These are phyloP conservation scores for Hesperia comma DNA, from an alignment of 2,888 invertebrate genomes.

Conservation along the genomic window DNA sequence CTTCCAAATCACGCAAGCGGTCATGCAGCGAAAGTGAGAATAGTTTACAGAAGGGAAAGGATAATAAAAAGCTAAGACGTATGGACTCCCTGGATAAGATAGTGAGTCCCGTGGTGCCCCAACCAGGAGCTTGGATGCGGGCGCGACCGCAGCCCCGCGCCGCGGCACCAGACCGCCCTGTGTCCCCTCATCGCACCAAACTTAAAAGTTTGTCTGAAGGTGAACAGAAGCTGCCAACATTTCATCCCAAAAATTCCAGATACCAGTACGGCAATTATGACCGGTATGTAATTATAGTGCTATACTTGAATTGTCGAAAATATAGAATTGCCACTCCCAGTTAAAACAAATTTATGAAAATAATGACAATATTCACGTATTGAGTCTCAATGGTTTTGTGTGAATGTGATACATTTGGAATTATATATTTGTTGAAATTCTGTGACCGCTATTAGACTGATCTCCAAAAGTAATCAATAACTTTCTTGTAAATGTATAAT, in stretches of 20 bases:
- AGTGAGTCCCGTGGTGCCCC: slow-evolving; percentile 95
- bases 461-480: no score
- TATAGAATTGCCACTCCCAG: no score
- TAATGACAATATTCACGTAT: no score
- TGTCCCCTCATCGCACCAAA: slow-evolving; percentile 73
- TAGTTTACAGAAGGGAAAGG: slow-evolving; percentile 80
- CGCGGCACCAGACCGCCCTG: slow-evolving; percentile 74
- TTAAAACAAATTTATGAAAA: no score
- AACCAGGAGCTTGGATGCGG: slow-evolving; percentile 93
- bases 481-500: no score
- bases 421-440: no score
- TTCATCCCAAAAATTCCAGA: slow-evolving; percentile 89
- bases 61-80: slow-evolving; percentile 84
- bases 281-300: slow-evolving; percentile 73
- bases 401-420: no score
- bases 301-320: no score
- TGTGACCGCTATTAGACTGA: no score
- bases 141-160: slow-evolving; percentile 66
- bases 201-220: slow-evolving; percentile 64
- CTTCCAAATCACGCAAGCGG: slow-evolving; percentile 73
- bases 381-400: no score
- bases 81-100: slow-evolving; percentile 93
- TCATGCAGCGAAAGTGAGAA: slow-evolving; percentile 84
- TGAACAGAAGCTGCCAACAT: slow-evolving; percentile 84
- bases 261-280: slow-evolving; percentile 99